Base-by-base conservation (phyloP, 2,797 vertebrate genomes). In the Balearica regulorum region DNA sequence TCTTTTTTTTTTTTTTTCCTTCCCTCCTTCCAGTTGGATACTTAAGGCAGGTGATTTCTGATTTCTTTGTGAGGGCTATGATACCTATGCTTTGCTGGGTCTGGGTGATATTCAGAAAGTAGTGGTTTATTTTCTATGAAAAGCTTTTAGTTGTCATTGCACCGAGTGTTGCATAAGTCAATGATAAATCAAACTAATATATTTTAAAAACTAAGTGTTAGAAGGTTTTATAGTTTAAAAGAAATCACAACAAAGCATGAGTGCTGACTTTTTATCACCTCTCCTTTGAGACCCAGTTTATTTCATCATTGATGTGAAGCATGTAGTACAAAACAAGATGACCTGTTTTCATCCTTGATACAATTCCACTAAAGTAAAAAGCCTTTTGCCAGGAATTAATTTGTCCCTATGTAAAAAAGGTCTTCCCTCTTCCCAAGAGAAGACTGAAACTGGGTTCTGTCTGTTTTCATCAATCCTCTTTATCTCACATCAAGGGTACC, bases 401-500 rank as follows among this genome's bases (percentile, higher is more conserved):
- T 81, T 92, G 86, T 93, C 81, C 87, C 88, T 54, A 43, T 91
- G 93, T 85, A 85, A 91, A 96, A 96, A 89, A 93, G 46, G 78
- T 86, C 93, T 87, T 54, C 44, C 6, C 29, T 85, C 57, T 77
- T 93, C 95, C 94, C 96, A 58, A 26, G 94, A 94, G 93, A 71
- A 89, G 92, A 6, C 37, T 75, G 89, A 37, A 92, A 89, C 93
- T 41, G 68, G 86, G 37, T 95, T 87, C 95, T 93, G 73, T 85
- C 96, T 95, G 90, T 96, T 95, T 92, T 65, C 95, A 96, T 93
- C 95, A 93, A 11, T 78, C 18, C 92, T 43, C 95, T 95, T 92
- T 95, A 93, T 96, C 94, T 97, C 81, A 91, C 93, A 95, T 95
- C 86, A 95, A 95, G 96, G 93, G 82, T 21, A 87, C 61, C 57